These are phyloP conservation scores for Daktulosphaira vitifoliae DNA, from an alignment of 1,140 invertebrate genomes.

Conservation along the genomic window DNA sequence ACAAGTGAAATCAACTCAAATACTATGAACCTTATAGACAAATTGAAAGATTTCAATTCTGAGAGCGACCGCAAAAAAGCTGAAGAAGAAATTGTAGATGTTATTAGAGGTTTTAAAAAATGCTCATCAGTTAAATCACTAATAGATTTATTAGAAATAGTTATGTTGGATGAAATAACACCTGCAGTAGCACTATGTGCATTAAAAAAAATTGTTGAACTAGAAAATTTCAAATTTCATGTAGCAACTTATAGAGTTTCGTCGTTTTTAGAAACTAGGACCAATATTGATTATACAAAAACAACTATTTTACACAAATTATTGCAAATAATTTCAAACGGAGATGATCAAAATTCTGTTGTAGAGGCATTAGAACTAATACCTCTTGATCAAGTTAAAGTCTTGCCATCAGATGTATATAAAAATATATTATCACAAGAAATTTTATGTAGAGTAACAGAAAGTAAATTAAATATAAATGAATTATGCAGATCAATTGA, in stretches of 20 bases:
- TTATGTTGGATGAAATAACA: constrained; percentile 47
- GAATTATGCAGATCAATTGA: constrained; percentile 54
- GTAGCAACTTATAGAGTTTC: constrained; percentile 35
- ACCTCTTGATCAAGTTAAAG: constrained; percentile 8
- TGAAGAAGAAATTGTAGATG: constrained; percentile 43
- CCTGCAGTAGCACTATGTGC: constrained; percentile 47
- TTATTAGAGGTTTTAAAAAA: constrained; percentile 43
- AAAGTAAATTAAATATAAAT: constrained; percentile 52
- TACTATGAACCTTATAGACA: constrained; percentile 20
- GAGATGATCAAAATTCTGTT: constrained; percentile 3
- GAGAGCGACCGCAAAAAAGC: constrained; percentile 34
- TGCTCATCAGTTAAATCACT: constrained; percentile 40
- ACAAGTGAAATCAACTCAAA: not conserved
- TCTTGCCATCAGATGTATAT: constrained; percentile 5
- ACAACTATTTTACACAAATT: constrained; percentile 6
- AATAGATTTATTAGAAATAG: constrained; percentile 44
- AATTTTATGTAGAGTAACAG: constrained; percentile 51
- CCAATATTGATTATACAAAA: constrained; percentile 21
- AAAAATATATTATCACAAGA: constrained; percentile 45
- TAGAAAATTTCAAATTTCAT: constrained; percentile 46
- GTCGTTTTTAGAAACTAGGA: constrained; percentile 5
- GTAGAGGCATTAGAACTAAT: constrained; percentile 24
- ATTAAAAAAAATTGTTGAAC: constrained; percentile 47
- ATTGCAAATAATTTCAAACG: constrained; percentile 7
- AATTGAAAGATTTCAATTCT: constrained; percentile 35